phyloP scores from a whole-genome alignment of 2,888 invertebrate genomes.

The Tetragonula carbonaria region DNA sequence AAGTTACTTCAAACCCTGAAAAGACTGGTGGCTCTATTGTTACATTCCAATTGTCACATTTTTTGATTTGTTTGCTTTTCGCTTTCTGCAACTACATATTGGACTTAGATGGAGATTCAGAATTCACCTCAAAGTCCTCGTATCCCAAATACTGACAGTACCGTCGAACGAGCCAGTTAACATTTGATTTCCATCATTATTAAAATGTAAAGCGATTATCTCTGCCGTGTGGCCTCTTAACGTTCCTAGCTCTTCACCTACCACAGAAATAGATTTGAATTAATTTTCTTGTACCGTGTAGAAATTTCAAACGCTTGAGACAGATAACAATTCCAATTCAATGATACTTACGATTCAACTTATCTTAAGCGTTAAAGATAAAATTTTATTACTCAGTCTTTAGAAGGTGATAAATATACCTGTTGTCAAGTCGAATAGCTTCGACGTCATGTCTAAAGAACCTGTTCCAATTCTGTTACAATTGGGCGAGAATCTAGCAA shows the following conservation, averaged over 20 bases:
- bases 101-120: background rate
- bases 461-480: slow-evolving; percentile 89
- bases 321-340: background rate
- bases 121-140: slow-evolving; percentile 86
- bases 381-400: background rate
- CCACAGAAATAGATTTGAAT: slow-evolving; percentile 7
- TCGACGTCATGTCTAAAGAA: slow-evolving; percentile 91
- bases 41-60: too few species aligned
- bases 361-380: background rate
- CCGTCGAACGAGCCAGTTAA: slow-evolving; percentile 93
- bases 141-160: slow-evolving; percentile 91
- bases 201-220: slow-evolving; percentile 90
- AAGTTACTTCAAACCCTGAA: too few species aligned
- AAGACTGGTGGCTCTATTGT: too few species aligned
- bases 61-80: too few species aligned
- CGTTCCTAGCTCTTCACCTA: slow-evolving; percentile 87
- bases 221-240: slow-evolving; percentile 90
- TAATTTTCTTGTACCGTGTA: background rate
- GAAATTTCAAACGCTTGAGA: background rate
- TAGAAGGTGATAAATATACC: slow-evolving; percentile 82
- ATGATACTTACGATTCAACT: background rate
- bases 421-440: slow-evolving; percentile 89
- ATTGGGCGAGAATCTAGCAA: slow-evolving; percentile 88
- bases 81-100: background rate
- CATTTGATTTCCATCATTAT: slow-evolving; percentile 88